A percentile compares a stretch with the other conserved stretches of the same genome.
Conservation (phyloP, 37 sponge, comb jelly and placozoan species). For the Lycopodina hypogea region DNA sequence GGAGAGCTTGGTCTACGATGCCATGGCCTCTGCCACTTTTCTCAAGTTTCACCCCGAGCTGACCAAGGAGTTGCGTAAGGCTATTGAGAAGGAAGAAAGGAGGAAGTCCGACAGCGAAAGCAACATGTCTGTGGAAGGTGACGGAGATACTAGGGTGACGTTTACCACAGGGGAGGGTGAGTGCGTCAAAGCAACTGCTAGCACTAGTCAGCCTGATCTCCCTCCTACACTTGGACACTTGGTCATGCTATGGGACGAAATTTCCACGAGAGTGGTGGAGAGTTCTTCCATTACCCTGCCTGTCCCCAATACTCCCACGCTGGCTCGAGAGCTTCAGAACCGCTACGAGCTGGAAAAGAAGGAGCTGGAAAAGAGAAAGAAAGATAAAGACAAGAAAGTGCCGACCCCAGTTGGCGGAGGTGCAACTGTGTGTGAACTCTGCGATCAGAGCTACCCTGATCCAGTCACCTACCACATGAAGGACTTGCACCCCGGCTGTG, state of each 20-base stretch:
- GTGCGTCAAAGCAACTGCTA: neutral
- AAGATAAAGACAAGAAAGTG: constrained; percentile 61
- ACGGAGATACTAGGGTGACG: neutral
- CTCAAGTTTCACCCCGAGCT: constrained; percentile 87
- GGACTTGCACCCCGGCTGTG: constrained; percentile 87
- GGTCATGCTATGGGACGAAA: constrained; percentile 83
- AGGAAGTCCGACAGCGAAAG: neutral
- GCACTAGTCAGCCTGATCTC: constrained; percentile 1
- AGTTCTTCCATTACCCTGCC: constrained; percentile 33
- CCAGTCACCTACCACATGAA: constrained; percentile 99
- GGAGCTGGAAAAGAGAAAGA: constrained; percentile 59
- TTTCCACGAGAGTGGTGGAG: constrained; percentile 58
- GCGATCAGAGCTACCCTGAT: constrained; percentile 76
- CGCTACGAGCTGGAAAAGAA: constrained; percentile 67
- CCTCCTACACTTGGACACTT: constrained; percentile 78
- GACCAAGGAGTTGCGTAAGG: constrained; percentile 49
- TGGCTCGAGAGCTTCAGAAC: constrained; percentile 60
- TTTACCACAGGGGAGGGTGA: neutral
- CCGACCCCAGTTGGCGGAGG: constrained; percentile 41
- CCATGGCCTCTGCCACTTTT: constrained; percentile 85
- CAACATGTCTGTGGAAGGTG: constrained; percentile 1
- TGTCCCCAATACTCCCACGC: constrained; percentile 43
- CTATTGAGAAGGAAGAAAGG: constrained; percentile 23
- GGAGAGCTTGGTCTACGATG: constrained; percentile 87
- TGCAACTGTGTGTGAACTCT: constrained; percentile 85